Conservation (phyloP, 1,140 invertebrate genomes). For the Rhyzopertha dominica region DNA sequence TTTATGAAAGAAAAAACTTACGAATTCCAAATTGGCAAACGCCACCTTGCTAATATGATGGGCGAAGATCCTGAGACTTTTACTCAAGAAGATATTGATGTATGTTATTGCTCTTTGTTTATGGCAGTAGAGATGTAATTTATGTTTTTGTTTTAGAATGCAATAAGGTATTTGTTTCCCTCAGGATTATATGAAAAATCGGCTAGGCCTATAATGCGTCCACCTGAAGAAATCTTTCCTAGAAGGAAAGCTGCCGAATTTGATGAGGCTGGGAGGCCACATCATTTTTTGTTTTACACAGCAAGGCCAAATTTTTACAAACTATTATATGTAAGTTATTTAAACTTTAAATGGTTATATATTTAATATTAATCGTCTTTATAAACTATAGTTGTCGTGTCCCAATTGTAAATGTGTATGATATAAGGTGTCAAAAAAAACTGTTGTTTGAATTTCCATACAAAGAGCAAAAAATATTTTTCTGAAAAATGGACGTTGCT, state of each 20-base stretch:
- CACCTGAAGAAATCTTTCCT: constrained; percentile 82
- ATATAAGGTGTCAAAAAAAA: too few species aligned
- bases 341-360: not conserved
- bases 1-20: constrained; percentile 78
- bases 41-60: constrained; percentile 99
- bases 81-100: constrained; percentile 83
- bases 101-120: constrained; percentile 45
- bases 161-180: constrained; percentile 89
- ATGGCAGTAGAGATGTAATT: constrained; percentile 6
- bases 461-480: too few species aligned
- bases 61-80: constrained; percentile 83
- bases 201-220: constrained; percentile 81
- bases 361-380: not conserved
- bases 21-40: constrained; percentile 86
- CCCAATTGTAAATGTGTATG: too few species aligned
- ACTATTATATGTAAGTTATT: constrained; percentile 68
- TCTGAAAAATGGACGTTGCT: too few species aligned
- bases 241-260: constrained; percentile 83
- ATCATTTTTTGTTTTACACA: constrained; percentile 88
- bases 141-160: constrained; percentile 55
- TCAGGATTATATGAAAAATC: constrained; percentile 78
- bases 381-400: too few species aligned
- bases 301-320: constrained; percentile 77
- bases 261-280: constrained; percentile 80
- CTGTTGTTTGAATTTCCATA: too few species aligned